Conservation (phyloP, 1,140 invertebrate genomes). For the Drosophila asahinai region DNA sequence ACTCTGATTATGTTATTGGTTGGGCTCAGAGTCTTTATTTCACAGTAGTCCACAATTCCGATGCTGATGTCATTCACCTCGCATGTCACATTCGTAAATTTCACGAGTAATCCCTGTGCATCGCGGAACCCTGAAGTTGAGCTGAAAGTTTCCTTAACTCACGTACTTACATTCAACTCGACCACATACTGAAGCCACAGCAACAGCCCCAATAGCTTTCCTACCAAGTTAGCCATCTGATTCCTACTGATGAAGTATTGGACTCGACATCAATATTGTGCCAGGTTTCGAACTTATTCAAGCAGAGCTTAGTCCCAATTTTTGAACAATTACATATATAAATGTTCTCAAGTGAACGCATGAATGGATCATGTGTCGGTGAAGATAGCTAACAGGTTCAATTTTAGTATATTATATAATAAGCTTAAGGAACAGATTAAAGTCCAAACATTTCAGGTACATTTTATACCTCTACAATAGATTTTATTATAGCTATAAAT, state of each 20-base stretch:
- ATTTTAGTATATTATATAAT: too few relatives aligned
- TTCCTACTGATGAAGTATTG: background rate
- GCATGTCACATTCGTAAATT: conserved; percentile 49
- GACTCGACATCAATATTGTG: background rate
- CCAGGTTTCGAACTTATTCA: background rate
- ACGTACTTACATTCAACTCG: conserved; percentile 14
- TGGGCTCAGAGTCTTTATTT: background rate
- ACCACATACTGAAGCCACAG: background rate
- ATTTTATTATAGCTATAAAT: too few relatives aligned
- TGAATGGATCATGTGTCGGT: background rate
- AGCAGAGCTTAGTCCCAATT: background rate
- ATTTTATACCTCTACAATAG: too few relatives aligned
- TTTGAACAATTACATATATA: background rate
- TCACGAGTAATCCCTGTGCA: conserved; percentile 5
- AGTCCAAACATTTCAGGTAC: too few relatives aligned
- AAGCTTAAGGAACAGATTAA: too few relatives aligned
- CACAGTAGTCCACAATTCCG: conserved; percentile 32
- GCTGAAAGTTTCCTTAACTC: too few relatives aligned
- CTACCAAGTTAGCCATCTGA: background rate
- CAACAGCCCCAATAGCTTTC: conserved; percentile 5
- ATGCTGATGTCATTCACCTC: conserved; percentile 21
- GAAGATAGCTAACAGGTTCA: too few relatives aligned
- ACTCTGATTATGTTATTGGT: conserved; percentile 19
- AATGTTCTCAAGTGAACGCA: conserved; percentile 1
- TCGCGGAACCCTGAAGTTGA: background rate